phyloP scores from a whole-genome alignment of 2,113 vertebrate genomes.

The Stegostoma tigrinum region DNA sequence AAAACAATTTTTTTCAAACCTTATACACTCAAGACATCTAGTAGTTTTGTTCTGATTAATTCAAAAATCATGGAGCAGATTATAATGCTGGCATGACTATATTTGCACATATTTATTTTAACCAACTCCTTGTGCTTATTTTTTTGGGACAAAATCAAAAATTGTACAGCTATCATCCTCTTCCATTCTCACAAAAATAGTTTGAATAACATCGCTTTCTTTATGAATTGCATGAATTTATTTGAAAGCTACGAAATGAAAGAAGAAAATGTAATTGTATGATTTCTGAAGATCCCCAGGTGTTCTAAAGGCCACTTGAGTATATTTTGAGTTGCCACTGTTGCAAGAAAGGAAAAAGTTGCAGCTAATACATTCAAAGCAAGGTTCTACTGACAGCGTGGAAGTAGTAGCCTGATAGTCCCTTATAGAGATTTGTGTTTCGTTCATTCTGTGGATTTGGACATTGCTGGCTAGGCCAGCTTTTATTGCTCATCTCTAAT shows the following conservation, averaged over 20 bases:
- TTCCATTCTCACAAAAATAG: neutral
- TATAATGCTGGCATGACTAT: neutral
- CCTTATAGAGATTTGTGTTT: neutral
- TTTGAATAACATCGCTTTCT: neutral
- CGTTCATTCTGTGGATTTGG: no score
- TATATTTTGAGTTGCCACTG: neutral
- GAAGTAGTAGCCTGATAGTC: neutral
- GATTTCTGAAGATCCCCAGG: neutral
- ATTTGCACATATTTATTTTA: neutral
- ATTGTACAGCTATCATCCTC: neutral
- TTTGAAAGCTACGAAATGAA: neutral
- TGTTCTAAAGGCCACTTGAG: neutral
- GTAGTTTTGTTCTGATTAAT: neutral
- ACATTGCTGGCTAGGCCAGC: no score
- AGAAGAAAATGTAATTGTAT: neutral
- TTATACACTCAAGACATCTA: neutral
- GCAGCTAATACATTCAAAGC: neutral
- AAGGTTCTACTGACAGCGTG: no score
- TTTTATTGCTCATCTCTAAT: no score
- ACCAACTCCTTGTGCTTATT: neutral
- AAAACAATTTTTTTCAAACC: neutral
- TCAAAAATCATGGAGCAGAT: neutral
- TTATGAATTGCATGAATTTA: no score
- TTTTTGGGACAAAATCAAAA: neutral
- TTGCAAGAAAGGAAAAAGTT: neutral